phyloP scores from a whole-genome alignment of 2,888 invertebrate species.

The Drosophila buzzatii region DNA sequence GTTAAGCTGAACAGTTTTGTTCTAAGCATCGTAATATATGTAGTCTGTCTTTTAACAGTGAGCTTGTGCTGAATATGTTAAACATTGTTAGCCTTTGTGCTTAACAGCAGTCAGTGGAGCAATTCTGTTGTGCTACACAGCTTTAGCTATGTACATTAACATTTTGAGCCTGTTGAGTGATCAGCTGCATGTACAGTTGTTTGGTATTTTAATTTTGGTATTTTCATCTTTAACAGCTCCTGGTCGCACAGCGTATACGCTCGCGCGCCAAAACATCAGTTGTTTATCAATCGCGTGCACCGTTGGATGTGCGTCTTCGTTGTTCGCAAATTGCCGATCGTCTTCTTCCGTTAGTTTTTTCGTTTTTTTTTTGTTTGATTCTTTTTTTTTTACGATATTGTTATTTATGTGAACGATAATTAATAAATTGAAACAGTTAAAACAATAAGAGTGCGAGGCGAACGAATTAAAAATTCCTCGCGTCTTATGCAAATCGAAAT shows the following conservation, averaged over 20 bases:
- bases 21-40: too few relatives aligned
- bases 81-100: background rate
- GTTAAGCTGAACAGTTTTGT: background rate
- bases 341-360: conserved; percentile 45
- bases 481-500: conserved; percentile 26
- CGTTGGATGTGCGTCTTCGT: conserved; percentile 54
- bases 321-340: conserved; percentile 39
- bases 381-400: conserved; percentile 7
- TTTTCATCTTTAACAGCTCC: conserved; percentile 15
- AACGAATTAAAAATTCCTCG: conserved; percentile 21
- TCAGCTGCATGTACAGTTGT: background rate
- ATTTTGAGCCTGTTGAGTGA: conserved; percentile 2
- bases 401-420: conserved; percentile 36
- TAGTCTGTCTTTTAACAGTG: conserved; percentile 17
- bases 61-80: background rate
- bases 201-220: conserved; percentile 20
- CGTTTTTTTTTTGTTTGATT: conserved; percentile 41
- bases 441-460: conserved; percentile 33
- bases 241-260: conserved; percentile 28
- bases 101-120: background rate
- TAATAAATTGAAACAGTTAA: conserved; percentile 35
- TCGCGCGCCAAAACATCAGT: conserved; percentile 60
- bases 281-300: conserved; percentile 63
- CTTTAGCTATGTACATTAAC: conserved; percentile 22
- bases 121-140: conserved; percentile 5